Percentiles rank a stretch among this genome's conserved stretches.
Conservation (phyloP, 2,797 vertebrate genomes). For the Myotis findleyi region DNA sequence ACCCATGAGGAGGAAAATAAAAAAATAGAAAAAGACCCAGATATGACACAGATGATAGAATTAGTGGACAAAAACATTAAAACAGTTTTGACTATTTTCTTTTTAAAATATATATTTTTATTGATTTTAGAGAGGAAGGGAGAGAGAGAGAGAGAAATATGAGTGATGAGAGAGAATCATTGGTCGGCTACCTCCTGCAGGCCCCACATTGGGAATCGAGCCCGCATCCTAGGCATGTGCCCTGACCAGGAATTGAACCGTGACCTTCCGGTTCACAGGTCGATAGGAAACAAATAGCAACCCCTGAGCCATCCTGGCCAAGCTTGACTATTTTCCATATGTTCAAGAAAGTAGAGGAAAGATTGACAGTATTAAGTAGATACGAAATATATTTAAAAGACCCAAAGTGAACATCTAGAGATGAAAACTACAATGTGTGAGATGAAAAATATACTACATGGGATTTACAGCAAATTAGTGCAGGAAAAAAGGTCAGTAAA, state of each 20-base stretch:
- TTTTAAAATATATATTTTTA: too few species aligned
- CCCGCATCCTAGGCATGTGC: too few species aligned
- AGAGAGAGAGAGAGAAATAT: too few species aligned
- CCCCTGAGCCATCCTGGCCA: too few species aligned
- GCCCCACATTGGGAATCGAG: too few species aligned
- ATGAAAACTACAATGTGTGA: background rate
- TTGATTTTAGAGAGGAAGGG: too few species aligned
- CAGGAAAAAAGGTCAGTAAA: background rate
- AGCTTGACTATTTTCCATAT: background rate
- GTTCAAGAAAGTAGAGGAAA: background rate
- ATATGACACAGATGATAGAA: slow-evolving; percentile 13
- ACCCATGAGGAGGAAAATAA: background rate
- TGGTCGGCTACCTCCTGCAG: too few species aligned
- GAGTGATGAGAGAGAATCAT: too few species aligned
- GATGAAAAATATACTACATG: background rate
- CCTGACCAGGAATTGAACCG: too few species aligned
- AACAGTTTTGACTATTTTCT: background rate
- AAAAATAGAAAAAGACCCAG: background rate
- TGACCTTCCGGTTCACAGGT: too few species aligned
- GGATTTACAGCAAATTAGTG: background rate
- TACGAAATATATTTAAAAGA: background rate
- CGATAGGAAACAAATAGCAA: too few species aligned
- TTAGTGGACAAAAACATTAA: slow-evolving; percentile 1
- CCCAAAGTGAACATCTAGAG: background rate
- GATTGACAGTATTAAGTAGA: background rate